Percentiles rank a stretch among this genome's conserved stretches.
Evolutionary conservation across 2,113 vertebrate species (phyloP).

Genomic region (Mobula birostris): DNA sequence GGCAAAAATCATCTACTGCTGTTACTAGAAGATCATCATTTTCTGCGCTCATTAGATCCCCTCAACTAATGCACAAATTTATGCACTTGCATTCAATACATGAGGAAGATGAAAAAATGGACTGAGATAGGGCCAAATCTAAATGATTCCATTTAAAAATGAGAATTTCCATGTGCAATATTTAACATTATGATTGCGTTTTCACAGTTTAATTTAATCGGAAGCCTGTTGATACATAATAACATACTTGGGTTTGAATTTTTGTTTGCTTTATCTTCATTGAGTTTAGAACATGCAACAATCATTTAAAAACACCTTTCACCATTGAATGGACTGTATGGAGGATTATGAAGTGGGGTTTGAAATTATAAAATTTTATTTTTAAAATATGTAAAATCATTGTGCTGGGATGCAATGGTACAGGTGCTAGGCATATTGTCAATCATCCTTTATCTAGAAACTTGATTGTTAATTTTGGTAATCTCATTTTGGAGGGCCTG

Average conservation of each 20-base stretch:
- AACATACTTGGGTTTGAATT: not conserved
- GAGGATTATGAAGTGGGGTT: not conserved
- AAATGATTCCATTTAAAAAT: not conserved
- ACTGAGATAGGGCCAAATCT: conserved; percentile 42
- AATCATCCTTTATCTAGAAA: not conserved
- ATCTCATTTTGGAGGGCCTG: not conserved
- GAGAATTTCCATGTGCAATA: not conserved
- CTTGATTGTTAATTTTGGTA: not conserved
- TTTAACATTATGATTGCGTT: not conserved
- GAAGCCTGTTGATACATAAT: not conserved
- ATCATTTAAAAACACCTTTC: not conserved
- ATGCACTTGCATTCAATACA: conserved; percentile 37
- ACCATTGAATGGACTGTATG: not conserved
- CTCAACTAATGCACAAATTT: conserved; percentile 48
- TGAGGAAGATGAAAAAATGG: conserved; percentile 47
- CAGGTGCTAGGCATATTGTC: not conserved
- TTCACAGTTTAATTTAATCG: not conserved
- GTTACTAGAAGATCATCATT: conserved; percentile 50
- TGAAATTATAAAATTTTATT: not conserved
- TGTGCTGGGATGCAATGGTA: not conserved
- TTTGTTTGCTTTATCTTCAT: not conserved
- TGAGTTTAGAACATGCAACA: not conserved
- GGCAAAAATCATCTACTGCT: not conserved
- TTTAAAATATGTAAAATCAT: not conserved
- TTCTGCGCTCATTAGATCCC: conserved; percentile 54